A percentile compares a stretch with the other conserved stretches of the same genome.
Conservation (phyloP, 2,113 vertebrate species). For the Kryptolebias marmoratus region DNA sequence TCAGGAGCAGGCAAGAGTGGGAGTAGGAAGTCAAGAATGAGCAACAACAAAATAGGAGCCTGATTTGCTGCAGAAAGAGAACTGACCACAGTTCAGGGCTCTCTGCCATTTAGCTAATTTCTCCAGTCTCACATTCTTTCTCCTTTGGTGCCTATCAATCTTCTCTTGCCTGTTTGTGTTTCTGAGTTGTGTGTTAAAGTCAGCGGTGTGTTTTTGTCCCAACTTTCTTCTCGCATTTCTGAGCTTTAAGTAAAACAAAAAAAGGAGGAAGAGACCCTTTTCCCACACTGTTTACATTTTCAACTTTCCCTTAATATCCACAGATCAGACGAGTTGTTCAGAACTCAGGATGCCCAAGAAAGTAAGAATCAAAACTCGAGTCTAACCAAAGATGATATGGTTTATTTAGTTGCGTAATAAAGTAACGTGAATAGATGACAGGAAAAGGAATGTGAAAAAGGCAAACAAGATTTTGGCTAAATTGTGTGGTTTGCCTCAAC, state of each 20-base stretch:
- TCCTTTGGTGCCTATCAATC: neutral
- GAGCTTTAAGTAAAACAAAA: constrained; percentile 1
- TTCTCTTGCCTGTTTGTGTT: constrained; percentile 9
- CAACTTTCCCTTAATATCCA: constrained; percentile 6
- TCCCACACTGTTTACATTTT: neutral
- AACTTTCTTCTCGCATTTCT: neutral
- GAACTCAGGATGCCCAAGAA: neutral
- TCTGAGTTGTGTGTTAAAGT: neutral
- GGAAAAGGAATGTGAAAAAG: neutral
- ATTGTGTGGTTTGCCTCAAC: constrained; percentile 4
- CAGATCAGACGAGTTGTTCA: constrained; percentile 7
- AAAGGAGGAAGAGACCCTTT: neutral
- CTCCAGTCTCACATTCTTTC: constrained; percentile 11
- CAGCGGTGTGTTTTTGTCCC: neutral
- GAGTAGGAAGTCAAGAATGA: constrained; percentile 62
- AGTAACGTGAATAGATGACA: constrained; percentile 18
- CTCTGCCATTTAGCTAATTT: constrained; percentile 28
- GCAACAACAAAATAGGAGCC: constrained; percentile 54
- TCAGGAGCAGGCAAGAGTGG: constrained; percentile 45
- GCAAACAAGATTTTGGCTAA: neutral
- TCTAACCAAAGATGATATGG: constrained; percentile 18
- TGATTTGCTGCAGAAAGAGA: constrained; percentile 36
- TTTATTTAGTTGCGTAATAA: constrained; percentile 20
- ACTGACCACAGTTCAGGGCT: constrained; percentile 34
- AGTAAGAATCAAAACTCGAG: neutral